These are phyloP conservation scores for Rhinoderma darwinii DNA, from an alignment of 2,113 vertebrate genomes.

Conservation along the genomic window DNA sequence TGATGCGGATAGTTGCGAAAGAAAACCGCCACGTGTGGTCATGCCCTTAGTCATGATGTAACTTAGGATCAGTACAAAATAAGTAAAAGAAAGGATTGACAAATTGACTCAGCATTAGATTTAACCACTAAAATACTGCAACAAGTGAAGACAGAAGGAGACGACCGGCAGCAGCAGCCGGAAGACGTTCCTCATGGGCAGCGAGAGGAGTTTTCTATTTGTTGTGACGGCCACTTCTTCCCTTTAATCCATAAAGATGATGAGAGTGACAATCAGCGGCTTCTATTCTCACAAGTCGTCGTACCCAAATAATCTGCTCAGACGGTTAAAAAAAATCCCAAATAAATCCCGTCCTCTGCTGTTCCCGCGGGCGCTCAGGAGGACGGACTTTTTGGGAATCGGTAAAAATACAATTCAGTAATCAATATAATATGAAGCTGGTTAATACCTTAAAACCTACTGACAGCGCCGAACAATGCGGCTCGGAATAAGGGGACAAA, in stretches of 20 bases:
- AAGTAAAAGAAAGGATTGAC: no score
- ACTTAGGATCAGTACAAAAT: no score
- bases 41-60: no score
- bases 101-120: no score
- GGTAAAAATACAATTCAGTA: constrained; percentile 68
- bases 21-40: no score
- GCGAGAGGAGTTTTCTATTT: constrained; percentile 72
- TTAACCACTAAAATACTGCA: no score
- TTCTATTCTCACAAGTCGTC: constrained; percentile 77
- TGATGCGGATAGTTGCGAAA: no score
- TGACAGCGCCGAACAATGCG: constrained; percentile 9
- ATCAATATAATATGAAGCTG: constrained; percentile 68
- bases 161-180: no score
- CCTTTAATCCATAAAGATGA: constrained; percentile 75
- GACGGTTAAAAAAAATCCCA: constrained; percentile 74
- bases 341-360: constrained; percentile 69
- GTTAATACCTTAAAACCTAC: constrained; percentile 63
- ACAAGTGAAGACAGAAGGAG: no score
- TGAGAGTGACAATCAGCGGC: constrained; percentile 79
- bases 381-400: constrained; percentile 60
- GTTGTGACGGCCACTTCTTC: constrained; percentile 77
- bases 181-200: no score
- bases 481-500: constrained; percentile 16
- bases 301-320: constrained; percentile 74
- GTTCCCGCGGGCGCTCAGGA: constrained; percentile 71